Conservation (phyloP, 2,797 vertebrate species). For the Poecilia velifera region DNA sequence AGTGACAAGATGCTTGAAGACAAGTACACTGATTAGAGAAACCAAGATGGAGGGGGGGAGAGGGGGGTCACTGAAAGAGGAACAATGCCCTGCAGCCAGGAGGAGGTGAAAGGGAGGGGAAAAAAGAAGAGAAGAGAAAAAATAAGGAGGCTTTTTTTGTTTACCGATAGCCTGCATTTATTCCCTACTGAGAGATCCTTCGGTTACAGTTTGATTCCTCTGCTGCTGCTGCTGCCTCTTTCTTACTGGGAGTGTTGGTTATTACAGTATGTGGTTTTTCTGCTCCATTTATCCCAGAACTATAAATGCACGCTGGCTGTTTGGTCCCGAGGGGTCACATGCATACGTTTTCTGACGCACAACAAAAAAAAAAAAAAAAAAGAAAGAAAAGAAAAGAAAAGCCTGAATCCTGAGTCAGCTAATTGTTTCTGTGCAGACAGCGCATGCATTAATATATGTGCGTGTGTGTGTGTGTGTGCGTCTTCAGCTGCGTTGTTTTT, state of each 20-base stretch:
- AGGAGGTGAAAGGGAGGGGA: conserved; percentile 21
- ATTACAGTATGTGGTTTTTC: conserved; percentile 69
- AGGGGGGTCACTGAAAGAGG: conserved; percentile 36
- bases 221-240: conserved; percentile 21
- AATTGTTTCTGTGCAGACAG: conserved; percentile 31
- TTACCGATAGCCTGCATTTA: conserved; percentile 49
- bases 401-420: conserved; percentile 68
- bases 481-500: conserved; percentile 10
- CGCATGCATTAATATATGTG: conserved; percentile 1
- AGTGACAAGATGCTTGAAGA: conserved; percentile 40
- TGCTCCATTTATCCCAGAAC: conserved; percentile 69
- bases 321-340: conserved; percentile 62
- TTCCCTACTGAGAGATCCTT: conserved; percentile 56
- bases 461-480: conserved; percentile 17
- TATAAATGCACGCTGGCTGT: conserved; percentile 67
- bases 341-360: conserved; percentile 65
- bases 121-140: conserved; percentile 16
- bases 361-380: neutral
- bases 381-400: neutral
- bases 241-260: conserved; percentile 63
- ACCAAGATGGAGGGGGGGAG: conserved; percentile 32
- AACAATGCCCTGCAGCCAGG: conserved; percentile 20
- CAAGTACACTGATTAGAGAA: conserved; percentile 45
- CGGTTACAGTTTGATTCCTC: conserved; percentile 42
- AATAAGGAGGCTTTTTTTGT: conserved; percentile 6